phyloP scores from a whole-genome alignment of 2,113 vertebrate species.

The Rhipidura dahli region DNA sequence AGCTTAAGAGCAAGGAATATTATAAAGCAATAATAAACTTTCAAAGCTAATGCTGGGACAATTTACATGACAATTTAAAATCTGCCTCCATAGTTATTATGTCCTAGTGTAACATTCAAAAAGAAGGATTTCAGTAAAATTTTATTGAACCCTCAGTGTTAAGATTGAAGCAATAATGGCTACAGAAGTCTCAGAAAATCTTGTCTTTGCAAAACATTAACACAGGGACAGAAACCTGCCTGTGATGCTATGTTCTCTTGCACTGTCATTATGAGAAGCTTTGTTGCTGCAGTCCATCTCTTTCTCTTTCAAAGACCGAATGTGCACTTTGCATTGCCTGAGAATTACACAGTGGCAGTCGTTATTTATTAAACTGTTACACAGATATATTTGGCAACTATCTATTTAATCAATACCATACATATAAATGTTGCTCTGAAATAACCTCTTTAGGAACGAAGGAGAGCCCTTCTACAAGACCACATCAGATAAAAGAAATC shows the following conservation, averaged over 20 bases:
- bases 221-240: neutral
- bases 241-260: neutral
- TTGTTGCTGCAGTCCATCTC: neutral
- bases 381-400: neutral
- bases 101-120: neutral
- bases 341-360: neutral
- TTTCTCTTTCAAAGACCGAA: neutral
- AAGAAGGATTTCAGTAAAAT: neutral
- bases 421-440: neutral
- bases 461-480: neutral
- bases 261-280: neutral
- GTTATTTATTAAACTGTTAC: neutral
- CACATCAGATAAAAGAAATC: neutral
- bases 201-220: neutral
- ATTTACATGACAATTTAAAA: conserved; percentile 47
- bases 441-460: neutral
- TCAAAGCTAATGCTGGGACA: neutral
- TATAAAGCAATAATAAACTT: conserved; percentile 35
- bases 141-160: neutral
- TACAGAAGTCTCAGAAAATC: neutral
- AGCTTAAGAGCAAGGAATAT: conserved; percentile 38
- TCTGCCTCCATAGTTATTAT: neutral
- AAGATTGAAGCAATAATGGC: neutral
- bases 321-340: neutral
- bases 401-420: conserved; percentile 27